Conservation (phyloP, 23 tunicate genomes). For the Styela clava region DNA sequence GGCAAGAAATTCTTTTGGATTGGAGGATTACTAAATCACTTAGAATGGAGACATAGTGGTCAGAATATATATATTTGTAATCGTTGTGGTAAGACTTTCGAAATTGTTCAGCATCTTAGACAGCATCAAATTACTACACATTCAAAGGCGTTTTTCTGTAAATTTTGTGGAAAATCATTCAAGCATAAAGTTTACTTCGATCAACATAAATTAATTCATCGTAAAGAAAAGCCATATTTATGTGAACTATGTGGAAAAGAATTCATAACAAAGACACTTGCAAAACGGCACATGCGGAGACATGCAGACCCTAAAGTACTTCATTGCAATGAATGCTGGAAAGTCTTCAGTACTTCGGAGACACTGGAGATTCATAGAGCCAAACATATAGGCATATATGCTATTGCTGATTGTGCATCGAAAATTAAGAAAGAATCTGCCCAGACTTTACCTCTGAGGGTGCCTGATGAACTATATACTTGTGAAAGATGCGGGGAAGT, state of each 20-base stretch:
- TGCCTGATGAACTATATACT: background rate
- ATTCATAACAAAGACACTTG: background rate
- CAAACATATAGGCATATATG: background rate
- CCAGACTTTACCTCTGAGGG: background rate
- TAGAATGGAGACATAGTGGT: background rate
- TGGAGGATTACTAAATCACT: background rate
- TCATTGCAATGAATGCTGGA: background rate
- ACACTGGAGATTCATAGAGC: background rate
- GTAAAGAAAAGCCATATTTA: background rate
- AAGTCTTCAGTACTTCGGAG: background rate
- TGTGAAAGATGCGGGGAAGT: background rate
- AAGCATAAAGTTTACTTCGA: background rate
- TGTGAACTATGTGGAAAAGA: background rate
- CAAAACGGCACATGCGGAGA: background rate
- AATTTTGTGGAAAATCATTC: background rate
- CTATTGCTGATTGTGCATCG: background rate
- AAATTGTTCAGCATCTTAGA: background rate
- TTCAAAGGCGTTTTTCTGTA: background rate
- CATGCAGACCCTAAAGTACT: background rate
- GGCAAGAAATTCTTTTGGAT: background rate
- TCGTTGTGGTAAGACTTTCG: background rate
- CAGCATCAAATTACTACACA: background rate
- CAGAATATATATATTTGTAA: background rate
- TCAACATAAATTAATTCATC: background rate
- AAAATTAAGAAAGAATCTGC: background rate